Percentiles rank a stretch among this genome's conserved stretches.
Evolutionary conservation across 2,113 vertebrate genomes (phyloP).

Genomic region (Dryoscopus gambensis): DNA sequence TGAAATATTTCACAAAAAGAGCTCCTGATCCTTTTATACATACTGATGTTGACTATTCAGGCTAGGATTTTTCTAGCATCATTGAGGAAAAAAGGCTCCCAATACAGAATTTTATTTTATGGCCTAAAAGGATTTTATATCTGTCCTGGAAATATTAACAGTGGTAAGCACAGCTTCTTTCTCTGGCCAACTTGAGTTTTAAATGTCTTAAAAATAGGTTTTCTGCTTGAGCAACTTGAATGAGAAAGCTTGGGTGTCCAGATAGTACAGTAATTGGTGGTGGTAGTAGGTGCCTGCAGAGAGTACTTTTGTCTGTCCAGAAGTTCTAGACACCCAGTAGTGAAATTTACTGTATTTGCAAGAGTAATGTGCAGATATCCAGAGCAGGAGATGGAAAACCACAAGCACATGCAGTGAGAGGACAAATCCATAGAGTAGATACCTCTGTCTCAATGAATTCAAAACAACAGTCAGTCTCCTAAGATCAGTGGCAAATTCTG

Average conservation of each 20-base stretch:
- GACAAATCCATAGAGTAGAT: not conserved
- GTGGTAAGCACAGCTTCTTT: not conserved
- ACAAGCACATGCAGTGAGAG: not conserved
- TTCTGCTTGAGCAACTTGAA: not conserved
- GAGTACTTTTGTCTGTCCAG: not conserved
- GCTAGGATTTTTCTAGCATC: not conserved
- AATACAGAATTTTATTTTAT: not conserved
- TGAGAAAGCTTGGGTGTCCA: not conserved
- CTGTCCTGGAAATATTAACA: not conserved
- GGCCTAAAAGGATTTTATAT: not conserved
- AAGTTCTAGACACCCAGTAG: not conserved
- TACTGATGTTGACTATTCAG: not conserved
- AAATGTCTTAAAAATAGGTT: not conserved
- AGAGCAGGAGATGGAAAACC: not conserved
- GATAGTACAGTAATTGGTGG: not conserved
- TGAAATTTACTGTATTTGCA: not conserved
- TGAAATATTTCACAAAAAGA: not conserved
- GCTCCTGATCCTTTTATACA: not conserved
- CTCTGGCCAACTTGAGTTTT: not conserved
- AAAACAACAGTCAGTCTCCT: not conserved
- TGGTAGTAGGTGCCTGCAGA: not conserved
- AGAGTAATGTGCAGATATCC: not conserved
- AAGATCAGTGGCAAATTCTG: not conserved
- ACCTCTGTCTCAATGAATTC: not conserved
- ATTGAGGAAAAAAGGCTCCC: fast-evolving